A percentile compares a stretch with the other conserved stretches of the same genome.
These are phyloP conservation scores for Lepidothrix coronata DNA, from an alignment of 2,113 vertebrate genomes.

Conservation along the genomic window DNA sequence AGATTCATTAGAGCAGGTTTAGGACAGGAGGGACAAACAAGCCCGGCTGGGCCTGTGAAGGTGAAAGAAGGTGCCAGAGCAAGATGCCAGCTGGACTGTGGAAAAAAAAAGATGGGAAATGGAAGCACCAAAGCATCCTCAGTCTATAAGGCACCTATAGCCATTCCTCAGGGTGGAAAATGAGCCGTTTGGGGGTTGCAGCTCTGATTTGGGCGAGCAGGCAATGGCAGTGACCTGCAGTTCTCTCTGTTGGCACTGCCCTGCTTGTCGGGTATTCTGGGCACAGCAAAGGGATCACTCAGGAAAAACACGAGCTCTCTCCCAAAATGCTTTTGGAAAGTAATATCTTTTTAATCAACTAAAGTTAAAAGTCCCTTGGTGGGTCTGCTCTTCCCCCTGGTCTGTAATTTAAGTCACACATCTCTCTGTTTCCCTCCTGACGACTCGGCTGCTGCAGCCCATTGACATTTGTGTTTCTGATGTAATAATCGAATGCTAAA, in stretches of 20 bases:
- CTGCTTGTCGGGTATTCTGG: not conserved
- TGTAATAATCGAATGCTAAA: constrained; percentile 67
- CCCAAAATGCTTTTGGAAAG: not conserved
- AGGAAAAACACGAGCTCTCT: not conserved
- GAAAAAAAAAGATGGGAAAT: rapidly evolving
- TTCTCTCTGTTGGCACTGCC: not conserved
- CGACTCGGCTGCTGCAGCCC: not conserved
- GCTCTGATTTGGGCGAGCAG: not conserved
- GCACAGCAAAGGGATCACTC: not conserved
- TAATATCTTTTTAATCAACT: not conserved
- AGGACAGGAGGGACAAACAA: not conserved
- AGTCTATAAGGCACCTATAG: rapidly evolving
- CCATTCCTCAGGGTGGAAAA: rapidly evolving
- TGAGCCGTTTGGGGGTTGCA: rapidly evolving
- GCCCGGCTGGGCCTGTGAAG: rapidly evolving
- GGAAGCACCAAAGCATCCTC: not conserved
- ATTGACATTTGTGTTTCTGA: constrained; percentile 71
- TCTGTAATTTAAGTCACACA: not conserved
- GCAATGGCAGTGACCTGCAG: rapidly evolving
- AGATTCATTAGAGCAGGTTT: not conserved
- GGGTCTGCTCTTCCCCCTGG: not conserved
- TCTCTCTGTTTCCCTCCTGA: not conserved
- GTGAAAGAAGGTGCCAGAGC: not conserved
- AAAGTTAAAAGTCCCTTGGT: not conserved
- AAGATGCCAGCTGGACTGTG: not conserved